phyloP scores from a whole-genome alignment of 2,888 invertebrate genomes.

The Phortica okadai region DNA sequence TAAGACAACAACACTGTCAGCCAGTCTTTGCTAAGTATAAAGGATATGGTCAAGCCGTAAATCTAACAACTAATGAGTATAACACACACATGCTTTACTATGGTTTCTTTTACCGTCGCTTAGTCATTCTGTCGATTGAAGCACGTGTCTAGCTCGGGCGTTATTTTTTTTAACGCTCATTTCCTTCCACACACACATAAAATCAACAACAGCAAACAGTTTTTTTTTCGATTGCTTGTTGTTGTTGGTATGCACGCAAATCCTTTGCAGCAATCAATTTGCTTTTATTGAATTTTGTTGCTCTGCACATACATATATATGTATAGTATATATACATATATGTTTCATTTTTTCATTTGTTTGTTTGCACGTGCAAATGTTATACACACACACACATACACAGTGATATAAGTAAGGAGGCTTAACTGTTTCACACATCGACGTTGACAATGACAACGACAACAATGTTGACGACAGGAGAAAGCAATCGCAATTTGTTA shows the following conservation, averaged over 20 bases:
- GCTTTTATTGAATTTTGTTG: constrained; percentile 65
- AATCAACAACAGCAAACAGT: background rate
- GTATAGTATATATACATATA: background rate
- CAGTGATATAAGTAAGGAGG: background rate
- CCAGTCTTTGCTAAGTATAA: background rate
- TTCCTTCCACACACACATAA: background rate
- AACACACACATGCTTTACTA: background rate
- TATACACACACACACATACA: background rate
- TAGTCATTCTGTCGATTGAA: background rate
- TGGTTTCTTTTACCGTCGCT: background rate
- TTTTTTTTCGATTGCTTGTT: constrained; percentile 1
- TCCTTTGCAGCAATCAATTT: constrained; percentile 65
- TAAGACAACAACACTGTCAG: background rate
- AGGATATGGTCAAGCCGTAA: constrained; percentile 54
- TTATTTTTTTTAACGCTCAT: background rate
- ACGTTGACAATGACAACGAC: background rate
- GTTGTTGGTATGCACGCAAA: constrained; percentile 58
- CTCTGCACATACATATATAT: background rate
- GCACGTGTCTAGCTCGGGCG: background rate
- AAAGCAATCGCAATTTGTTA: constrained; percentile 48
- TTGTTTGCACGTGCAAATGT: constrained; percentile 11
- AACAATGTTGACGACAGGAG: constrained; percentile 35
- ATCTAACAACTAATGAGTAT: constrained; percentile 45
- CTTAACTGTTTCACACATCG: constrained; percentile 8
- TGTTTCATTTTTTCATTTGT: background rate